A percentile compares a stretch with the other conserved stretches of the same genome.
These are phyloP conservation scores for Eilema sororculum DNA, from an alignment of 2,888 invertebrate species.

Conservation along the genomic window DNA sequence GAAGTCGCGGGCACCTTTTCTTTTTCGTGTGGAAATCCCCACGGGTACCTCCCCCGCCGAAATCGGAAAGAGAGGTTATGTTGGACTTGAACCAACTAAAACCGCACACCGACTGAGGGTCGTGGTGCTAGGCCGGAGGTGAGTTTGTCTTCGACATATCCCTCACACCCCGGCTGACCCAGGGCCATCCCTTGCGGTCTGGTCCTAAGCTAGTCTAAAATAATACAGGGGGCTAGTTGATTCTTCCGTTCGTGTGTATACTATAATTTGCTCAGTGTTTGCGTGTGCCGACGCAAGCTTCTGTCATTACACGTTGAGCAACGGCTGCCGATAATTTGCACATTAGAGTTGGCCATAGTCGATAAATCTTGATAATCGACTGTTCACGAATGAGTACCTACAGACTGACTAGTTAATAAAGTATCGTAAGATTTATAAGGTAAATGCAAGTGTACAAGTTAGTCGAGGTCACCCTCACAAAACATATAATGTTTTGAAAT, in stretches of 20 bases:
- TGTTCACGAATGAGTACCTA: background rate
- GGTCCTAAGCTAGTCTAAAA: too few relatives aligned
- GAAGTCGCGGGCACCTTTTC: too few relatives aligned
- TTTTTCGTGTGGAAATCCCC: too few relatives aligned
- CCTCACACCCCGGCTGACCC: too few relatives aligned
- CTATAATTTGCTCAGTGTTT: conserved; percentile 73
- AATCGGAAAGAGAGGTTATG: too few relatives aligned
- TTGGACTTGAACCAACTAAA: too few relatives aligned
- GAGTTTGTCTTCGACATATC: too few relatives aligned
- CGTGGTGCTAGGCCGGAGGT: too few relatives aligned
- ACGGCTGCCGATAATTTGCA: conserved; percentile 77
- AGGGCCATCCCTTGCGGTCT: too few relatives aligned
- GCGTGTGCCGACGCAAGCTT: conserved; percentile 73
- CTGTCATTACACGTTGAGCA: conserved; percentile 77
- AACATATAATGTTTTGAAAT: background rate
- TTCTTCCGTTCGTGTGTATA: conserved; percentile 58
- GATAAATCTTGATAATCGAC: conserved; percentile 26
- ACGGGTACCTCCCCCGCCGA: too few relatives aligned
- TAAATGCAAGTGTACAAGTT: background rate
- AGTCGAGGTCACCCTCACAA: background rate
- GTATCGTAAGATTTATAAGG: background rate
- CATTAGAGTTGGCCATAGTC: conserved; percentile 46
- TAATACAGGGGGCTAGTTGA: conserved; percentile 9
- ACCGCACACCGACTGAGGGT: too few relatives aligned
- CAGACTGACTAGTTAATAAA: background rate